Evolutionary conservation across 2,888 invertebrate species (phyloP), one percentile per base, ranked within the genome.

Genomic region (Melanchra persicariae): DNA sequence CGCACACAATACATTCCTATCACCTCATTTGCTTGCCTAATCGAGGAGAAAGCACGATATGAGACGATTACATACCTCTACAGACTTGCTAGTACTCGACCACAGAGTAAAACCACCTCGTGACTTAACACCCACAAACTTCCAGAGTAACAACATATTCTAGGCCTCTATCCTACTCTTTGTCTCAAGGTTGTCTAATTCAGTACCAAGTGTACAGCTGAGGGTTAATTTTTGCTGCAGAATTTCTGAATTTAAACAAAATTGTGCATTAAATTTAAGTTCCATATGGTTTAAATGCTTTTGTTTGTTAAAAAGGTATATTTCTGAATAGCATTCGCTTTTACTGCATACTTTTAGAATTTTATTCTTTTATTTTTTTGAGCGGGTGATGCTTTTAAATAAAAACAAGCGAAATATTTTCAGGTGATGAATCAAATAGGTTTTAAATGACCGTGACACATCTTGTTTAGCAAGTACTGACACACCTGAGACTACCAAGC

Each of bases 31-130:
- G 90, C 85, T 82, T 79, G 88, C 85, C 88, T 91, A 93, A 93
- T 93, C 91, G 93, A 86, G 88, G 82, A 90, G 93, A 93, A 93
- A 90, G 86, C 85, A 84, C 89, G 93, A 93, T 93, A 93, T 91
- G 89, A 88, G 89, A 87, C 88, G 91, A 91, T 89, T 89, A 88
- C 86, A 81, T 85, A 79, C 86, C 81, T 73, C 67, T 40, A 17
- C 15, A 40, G 40, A 40, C 40, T 40, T 40, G 12, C 64, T 52
- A 75, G 37, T 62, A 69, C 72, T 43, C 49, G 19, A 62, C 52
- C 86, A 87, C 82, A 87, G 87, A 22, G n/a, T 81, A 80, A 45
- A 65, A 79, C 55, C 17, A 2, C 34, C 8, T 12, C 0, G 47
- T 57, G 19, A 61, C 9, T n/a, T 0, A 17, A 19, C 15, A 52